phyloP scores from a whole-genome alignment of 1,140 invertebrate genomes.

The Scaptomyza graminum region DNA sequence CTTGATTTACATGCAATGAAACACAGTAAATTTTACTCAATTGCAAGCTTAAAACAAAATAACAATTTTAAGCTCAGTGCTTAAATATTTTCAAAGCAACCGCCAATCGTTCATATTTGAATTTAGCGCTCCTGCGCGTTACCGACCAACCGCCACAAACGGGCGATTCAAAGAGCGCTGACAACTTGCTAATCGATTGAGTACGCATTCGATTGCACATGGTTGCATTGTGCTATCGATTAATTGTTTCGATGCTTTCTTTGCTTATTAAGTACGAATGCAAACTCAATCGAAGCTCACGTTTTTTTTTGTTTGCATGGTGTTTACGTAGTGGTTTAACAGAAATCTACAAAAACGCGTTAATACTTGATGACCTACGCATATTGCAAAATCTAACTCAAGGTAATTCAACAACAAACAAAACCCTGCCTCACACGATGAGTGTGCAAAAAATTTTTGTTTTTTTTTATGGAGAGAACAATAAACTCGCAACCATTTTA shows the following conservation, averaged over 20 bases:
- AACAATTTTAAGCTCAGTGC: too few species aligned
- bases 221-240: constrained; percentile 22
- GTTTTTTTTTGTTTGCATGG: constrained; percentile 40
- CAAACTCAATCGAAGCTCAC: constrained; percentile 39
- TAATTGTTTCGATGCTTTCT: constrained; percentile 13
- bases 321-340: constrained; percentile 31
- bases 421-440: background rate
- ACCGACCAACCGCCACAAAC: constrained; percentile 10
- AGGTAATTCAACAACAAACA: constrained; percentile 53
- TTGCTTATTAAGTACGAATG: constrained; percentile 25
- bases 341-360: constrained; percentile 10
- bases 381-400: constrained; percentile 45
- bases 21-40: too few species aligned
- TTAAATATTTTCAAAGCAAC: background rate
- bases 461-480: background rate
- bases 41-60: too few species aligned
- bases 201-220: background rate
- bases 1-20: too few species aligned
- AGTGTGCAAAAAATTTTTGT: constrained; percentile 32
- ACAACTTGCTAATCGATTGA: background rate
- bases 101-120: background rate
- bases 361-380: constrained; percentile 40
- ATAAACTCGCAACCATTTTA: constrained; percentile 12
- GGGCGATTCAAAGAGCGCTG: background rate
- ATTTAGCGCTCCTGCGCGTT: background rate